These are phyloP conservation scores for Sesia apiformis DNA, from an alignment of 2,888 invertebrate species.

Conservation along the genomic window DNA sequence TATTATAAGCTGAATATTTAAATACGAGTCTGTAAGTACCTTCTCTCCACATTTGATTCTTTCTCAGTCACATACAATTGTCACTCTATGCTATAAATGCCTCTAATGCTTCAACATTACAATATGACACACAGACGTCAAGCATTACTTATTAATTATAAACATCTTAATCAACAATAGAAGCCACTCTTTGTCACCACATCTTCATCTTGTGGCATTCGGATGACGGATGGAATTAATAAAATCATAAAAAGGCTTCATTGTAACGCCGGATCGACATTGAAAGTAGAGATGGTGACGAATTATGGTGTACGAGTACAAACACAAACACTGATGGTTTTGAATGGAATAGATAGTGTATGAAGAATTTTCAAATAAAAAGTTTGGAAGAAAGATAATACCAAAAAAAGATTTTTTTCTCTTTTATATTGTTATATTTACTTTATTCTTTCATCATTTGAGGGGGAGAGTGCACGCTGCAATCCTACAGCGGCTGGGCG, in stretches of 20 bases:
- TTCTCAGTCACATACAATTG: too few species aligned
- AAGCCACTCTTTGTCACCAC: conserved; percentile 33
- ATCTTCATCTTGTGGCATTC: conserved; percentile 12
- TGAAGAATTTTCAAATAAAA: conserved; percentile 8
- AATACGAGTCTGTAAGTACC: too few species aligned
- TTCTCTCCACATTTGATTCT: too few species aligned
- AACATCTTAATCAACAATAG: conserved; percentile 32
- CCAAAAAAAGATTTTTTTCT: too few species aligned
- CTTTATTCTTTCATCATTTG: too few species aligned
- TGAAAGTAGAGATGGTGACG: conserved; percentile 34
- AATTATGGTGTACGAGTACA: conserved; percentile 32
- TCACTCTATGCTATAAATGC: too few species aligned
- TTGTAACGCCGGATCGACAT: conserved; percentile 19
- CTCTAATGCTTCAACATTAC: too few species aligned
- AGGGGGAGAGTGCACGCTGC: too few species aligned
- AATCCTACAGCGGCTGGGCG: too few species aligned
- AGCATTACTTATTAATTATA: conserved; percentile 9
- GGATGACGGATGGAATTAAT: conserved; percentile 46
- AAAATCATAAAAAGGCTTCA: conserved; percentile 32
- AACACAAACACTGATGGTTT: conserved; percentile 26
- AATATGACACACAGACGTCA: background rate
- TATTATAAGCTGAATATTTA: too few species aligned
- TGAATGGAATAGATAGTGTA: conserved; percentile 32
- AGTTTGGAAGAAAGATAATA: too few species aligned
- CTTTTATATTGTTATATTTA: too few species aligned